A percentile compares a stretch with the other conserved stretches of the same genome.
Conservation (phyloP, 2,113 vertebrate genomes). For the Todiramphus saurophagus region DNA sequence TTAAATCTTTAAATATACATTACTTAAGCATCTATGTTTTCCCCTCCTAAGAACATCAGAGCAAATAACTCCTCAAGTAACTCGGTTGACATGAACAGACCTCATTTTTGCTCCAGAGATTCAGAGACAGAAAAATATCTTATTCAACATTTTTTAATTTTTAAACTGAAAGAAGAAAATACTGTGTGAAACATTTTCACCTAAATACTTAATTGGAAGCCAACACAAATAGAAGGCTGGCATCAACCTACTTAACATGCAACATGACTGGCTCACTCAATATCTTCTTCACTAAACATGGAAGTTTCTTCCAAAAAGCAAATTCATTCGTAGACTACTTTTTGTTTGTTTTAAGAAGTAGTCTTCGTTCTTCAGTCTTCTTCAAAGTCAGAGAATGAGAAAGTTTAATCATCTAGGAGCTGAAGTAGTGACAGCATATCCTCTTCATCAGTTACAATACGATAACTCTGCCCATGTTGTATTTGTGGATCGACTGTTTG, state of each 20-base stretch:
- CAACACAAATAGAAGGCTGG: constrained; percentile 11
- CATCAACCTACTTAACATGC: constrained; percentile 19
- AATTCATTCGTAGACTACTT: background rate
- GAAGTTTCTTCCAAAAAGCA: background rate
- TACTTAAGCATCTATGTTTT: background rate
- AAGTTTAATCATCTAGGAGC: background rate
- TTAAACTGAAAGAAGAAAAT: constrained; percentile 47
- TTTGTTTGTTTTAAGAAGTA: background rate
- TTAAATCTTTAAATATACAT: constrained; percentile 1
- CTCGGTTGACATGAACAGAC: background rate
- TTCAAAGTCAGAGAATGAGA: background rate
- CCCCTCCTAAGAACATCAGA: background rate
- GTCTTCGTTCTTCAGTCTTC: background rate
- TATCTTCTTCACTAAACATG: background rate
- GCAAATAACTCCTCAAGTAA: constrained; percentile 8
- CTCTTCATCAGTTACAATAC: background rate
- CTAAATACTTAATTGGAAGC: constrained; percentile 57
- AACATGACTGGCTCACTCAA: background rate
- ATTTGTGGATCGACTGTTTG: constrained; percentile 49
- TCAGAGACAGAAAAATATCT: constrained; percentile 14
- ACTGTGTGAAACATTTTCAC: constrained; percentile 25
- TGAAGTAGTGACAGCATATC: background rate
- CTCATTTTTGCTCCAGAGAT: background rate
- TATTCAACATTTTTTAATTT: constrained; percentile 50
- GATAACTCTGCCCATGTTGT: background rate